These are phyloP conservation scores for Pemphigus obesinymphae DNA, from an alignment of 1,140 invertebrate species.

Conservation along the genomic window DNA sequence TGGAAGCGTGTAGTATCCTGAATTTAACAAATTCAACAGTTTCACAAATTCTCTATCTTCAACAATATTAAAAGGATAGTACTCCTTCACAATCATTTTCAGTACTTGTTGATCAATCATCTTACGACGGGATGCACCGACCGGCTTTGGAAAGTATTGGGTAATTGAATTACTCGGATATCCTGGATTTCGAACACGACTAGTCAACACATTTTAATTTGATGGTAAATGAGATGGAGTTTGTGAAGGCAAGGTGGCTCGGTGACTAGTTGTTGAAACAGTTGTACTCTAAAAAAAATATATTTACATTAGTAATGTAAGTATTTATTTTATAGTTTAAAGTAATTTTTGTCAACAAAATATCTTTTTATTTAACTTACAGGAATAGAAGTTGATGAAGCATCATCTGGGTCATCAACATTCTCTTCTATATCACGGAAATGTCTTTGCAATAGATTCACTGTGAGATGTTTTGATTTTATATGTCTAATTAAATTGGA, in stretches of 20 bases:
- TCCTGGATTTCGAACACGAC: no score
- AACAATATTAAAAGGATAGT: background rate
- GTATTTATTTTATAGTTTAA: background rate
- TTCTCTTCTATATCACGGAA: background rate
- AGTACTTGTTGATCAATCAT: background rate
- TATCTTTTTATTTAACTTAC: background rate
- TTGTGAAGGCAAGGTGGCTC: no score
- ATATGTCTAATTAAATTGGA: background rate
- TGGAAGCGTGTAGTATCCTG: background rate
- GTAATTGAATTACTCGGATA: background rate
- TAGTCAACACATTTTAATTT: no score
- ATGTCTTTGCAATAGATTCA: background rate
- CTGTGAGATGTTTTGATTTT: background rate
- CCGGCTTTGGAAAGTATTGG: background rate
- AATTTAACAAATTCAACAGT: background rate
- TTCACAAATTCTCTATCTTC: background rate
- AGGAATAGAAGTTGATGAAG: background rate
- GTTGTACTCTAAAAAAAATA: no score
- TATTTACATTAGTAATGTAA: no score
- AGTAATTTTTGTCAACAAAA: background rate
- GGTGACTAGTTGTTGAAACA: no score
- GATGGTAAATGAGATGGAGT: no score
- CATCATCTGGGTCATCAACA: background rate
- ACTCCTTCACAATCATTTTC: background rate
- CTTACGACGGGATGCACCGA: background rate